Percentiles rank a stretch among this genome's conserved stretches.
Evolutionary conservation across 2,113 vertebrate genomes (phyloP).

Genomic region (Tiliqua scincoides): DNA sequence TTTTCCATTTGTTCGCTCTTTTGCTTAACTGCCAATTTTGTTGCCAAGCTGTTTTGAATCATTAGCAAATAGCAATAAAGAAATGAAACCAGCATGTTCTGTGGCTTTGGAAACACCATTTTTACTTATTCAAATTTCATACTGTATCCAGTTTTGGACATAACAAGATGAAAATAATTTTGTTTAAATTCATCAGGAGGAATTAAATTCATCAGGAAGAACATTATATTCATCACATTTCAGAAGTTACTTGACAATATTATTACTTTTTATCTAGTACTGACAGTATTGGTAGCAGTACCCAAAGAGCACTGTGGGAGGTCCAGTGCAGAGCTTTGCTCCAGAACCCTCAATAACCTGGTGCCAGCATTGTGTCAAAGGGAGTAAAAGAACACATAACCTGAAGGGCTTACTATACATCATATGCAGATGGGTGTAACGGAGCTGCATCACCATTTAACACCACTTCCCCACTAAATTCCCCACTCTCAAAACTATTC

Average conservation of each 20-base stretch:
- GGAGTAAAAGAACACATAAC: neutral
- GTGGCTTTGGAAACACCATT: conserved; percentile 18
- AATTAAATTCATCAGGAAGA: conserved; percentile 12
- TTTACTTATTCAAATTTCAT: conserved; percentile 31
- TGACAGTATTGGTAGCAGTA: too few species aligned
- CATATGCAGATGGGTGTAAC: neutral
- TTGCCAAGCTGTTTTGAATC: conserved; percentile 8
- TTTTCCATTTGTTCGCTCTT: conserved; percentile 38
- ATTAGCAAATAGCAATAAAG: conserved; percentile 31
- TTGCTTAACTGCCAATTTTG: conserved; percentile 32
- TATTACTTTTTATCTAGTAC: neutral
- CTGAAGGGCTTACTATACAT: neutral
- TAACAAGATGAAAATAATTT: conserved; percentile 29
- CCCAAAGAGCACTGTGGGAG: too few species aligned
- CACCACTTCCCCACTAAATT: neutral
- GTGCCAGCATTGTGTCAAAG: too few species aligned
- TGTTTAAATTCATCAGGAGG: conserved; percentile 7
- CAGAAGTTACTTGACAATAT: neutral
- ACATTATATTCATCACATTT: neutral
- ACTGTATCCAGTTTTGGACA: conserved; percentile 21
- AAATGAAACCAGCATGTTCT: conserved; percentile 30
- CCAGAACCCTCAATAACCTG: too few species aligned
- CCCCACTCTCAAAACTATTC: too few species aligned
- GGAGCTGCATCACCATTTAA: neutral
- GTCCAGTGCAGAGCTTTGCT: too few species aligned